Base-by-base conservation (phyloP, 2,113 vertebrate genomes). In the Leptocoma aspasia region DNA sequence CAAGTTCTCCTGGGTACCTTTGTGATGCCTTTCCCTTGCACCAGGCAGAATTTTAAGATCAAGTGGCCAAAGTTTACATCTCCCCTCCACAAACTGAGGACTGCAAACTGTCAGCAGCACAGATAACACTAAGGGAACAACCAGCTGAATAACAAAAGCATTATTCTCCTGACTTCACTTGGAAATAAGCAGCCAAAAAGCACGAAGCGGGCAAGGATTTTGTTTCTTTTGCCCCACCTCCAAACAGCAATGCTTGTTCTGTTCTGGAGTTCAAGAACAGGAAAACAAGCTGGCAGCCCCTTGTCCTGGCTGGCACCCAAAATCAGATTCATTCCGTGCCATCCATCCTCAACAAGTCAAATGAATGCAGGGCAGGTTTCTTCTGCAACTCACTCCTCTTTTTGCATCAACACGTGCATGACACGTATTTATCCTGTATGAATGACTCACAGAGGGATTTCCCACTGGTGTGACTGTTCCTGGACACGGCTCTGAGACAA, bases 61-160 rank as follows among this genome's bases (percentile, higher is more conserved):
- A 3, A 65, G 7, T 0, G 0, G 35, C 21, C 7, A 30, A 57
- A 64, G 27, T 60, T 82, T 10, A 16, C 4, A 0, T 30, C 18
- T 76, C 5, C n/a, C 41, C 23, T 72, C 16, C 8, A 12, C 27
- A 50, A 13, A n/a, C 35, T 30, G 52, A 54, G 11, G 45, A 3
- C 30, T 90, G 50, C 24, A 81, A 52, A 59, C 5, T 33, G 17
- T 24, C 49, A 15, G 26, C 24, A 66, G 33, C 14, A 27, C 5
- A 26, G n/a, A 7, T 11, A 47, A 9, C 15, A 9, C 7, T 3
- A 20, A 41, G 6, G 17, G 23, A 52, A 37, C 65, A 63, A 56
- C 5, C 21, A 56, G 33, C 14, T 52, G 49, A 35, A 35, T 42
- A 42, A 35, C n/a, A 76, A 68, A 35, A 0, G 0, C 24, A 11